phyloP scores from a whole-genome alignment of 2,113 vertebrate species.

The Eretmochelys imbricata region DNA sequence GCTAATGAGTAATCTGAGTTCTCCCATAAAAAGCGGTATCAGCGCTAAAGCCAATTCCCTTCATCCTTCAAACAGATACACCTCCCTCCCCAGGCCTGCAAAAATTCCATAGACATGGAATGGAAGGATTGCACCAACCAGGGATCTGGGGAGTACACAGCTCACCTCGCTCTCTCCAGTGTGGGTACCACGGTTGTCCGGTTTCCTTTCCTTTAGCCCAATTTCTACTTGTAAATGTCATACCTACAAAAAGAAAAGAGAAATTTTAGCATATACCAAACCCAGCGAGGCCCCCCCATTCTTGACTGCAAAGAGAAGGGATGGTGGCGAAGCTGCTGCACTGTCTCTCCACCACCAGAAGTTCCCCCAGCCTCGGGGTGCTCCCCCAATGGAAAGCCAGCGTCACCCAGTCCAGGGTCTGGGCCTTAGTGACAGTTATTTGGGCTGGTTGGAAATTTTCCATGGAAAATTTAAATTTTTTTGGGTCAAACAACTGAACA shows the following conservation, averaged over 20 bases:
- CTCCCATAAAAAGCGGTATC: neutral
- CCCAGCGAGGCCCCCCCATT: neutral
- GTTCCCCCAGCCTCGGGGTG: neutral
- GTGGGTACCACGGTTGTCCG: neutral
- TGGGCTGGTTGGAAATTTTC: neutral
- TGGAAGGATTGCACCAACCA: neutral
- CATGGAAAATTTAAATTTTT: neutral
- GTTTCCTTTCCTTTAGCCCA: neutral
- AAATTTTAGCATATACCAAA: neutral
- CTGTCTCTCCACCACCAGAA: neutral
- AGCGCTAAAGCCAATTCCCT: neutral
- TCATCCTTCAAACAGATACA: neutral
- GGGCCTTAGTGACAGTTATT: too few relatives aligned
- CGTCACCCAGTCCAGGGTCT: neutral
- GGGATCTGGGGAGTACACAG: neutral
- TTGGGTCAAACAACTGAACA: neutral
- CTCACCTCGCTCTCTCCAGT: neutral
- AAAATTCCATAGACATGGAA: neutral
- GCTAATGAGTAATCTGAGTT: neutral
- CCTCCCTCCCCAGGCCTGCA: neutral
- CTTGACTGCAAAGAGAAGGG: neutral
- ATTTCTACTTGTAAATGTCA: neutral
- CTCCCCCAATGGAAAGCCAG: neutral
- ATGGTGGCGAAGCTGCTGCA: neutral
- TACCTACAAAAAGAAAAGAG: neutral